Conservation (phyloP, 2,888 invertebrate species). For the Pandemis cinnamomeana region DNA sequence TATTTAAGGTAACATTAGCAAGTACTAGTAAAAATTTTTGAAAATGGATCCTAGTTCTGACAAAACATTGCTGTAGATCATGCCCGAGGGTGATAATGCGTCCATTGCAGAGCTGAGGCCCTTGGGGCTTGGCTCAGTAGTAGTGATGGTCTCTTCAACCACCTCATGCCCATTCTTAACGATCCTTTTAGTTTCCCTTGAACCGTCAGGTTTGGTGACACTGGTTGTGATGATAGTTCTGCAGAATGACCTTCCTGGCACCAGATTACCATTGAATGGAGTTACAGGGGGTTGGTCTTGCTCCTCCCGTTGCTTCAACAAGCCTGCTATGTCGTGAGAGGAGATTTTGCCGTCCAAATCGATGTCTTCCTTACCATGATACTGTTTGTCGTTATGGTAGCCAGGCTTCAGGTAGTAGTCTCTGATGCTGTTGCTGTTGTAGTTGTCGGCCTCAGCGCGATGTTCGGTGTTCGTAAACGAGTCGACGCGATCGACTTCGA, state of each 20-base stretch:
- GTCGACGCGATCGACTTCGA: conserved; percentile 49
- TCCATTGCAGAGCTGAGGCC: conserved; percentile 58
- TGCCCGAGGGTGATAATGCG: conserved; percentile 55
- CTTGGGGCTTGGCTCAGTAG: conserved; percentile 52
- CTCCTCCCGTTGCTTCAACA: conserved; percentile 67
- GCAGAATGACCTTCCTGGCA: conserved; percentile 72
- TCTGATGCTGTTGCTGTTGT: conserved; percentile 63
- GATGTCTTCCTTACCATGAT: conserved; percentile 62
- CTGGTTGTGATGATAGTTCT: conserved; percentile 78
- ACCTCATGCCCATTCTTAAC: conserved; percentile 75
- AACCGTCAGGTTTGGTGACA: conserved; percentile 74
- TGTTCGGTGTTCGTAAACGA: conserved; percentile 48
- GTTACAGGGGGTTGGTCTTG: conserved; percentile 45
- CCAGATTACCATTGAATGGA: conserved; percentile 64
- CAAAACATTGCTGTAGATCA: conserved; percentile 52
- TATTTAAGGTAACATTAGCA: conserved; percentile 35
- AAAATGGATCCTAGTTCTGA: conserved; percentile 69
- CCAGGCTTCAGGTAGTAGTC: conserved; percentile 79
- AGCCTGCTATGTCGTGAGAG: conserved; percentile 73
- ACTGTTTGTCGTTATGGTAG: conserved; percentile 58
- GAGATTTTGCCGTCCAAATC: conserved; percentile 78
- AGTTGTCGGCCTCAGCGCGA: conserved; percentile 53
- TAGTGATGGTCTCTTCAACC: conserved; percentile 69
- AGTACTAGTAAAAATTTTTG: conserved; percentile 65
- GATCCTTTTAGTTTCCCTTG: conserved; percentile 72